Conservation (phyloP, 2,113 vertebrate genomes). For the Daubentonia madagascariensis region DNA sequence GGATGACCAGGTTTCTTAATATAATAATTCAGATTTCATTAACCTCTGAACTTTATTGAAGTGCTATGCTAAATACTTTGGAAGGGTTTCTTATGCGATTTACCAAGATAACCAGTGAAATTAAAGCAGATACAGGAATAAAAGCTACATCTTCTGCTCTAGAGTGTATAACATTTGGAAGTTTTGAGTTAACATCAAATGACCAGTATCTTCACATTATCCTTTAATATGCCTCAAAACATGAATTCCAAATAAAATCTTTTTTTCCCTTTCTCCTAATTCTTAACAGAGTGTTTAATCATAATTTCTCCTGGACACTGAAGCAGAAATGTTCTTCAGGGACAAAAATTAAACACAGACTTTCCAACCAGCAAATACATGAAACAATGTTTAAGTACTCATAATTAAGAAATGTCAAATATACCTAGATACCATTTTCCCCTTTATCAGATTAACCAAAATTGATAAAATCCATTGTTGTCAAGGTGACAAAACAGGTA, state of each 20-base stretch:
- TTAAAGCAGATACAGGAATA: background rate
- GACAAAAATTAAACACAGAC: background rate
- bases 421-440: background rate
- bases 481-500: background rate
- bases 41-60: background rate
- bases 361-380: background rate
- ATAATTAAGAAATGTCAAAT: slow-evolving; percentile 8
- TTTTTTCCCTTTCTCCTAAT: slow-evolving; percentile 1
- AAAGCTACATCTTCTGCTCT: background rate
- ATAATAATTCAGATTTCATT: background rate
- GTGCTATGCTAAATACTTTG: background rate
- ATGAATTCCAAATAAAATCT: background rate
- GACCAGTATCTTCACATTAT: background rate
- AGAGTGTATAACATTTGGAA: background rate
- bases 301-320: background rate
- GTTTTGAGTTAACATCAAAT: slow-evolving; percentile 21
- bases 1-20: background rate
- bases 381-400: background rate
- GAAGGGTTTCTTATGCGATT: background rate
- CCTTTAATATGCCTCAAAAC: background rate
- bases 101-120: background rate
- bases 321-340: background rate
- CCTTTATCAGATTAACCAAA: background rate
- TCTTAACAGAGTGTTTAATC: background rate
- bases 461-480: background rate